Conservation (phyloP, 92 coral and sea anemone genomes). For the Epizoanthus scotinus region DNA sequence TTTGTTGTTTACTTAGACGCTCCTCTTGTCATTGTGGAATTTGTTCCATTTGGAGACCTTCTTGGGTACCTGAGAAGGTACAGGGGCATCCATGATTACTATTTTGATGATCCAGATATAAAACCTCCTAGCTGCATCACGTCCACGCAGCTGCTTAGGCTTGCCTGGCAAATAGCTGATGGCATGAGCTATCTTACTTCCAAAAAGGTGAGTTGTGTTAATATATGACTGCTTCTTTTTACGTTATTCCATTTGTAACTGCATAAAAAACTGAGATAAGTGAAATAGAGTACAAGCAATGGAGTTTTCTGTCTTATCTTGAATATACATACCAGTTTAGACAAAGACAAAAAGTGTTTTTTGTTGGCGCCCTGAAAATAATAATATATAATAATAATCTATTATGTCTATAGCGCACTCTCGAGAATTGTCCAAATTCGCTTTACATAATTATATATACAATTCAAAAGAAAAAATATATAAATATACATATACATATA, state of each 20-base stretch:
- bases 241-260: background rate
- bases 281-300: too few relatives aligned
- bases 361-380: too few relatives aligned
- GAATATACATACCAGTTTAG: too few relatives aligned
- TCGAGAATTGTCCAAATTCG: too few relatives aligned
- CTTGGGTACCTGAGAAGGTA: constrained; percentile 28
- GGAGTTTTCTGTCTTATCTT: too few relatives aligned
- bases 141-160: constrained; percentile 1
- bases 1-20: background rate
- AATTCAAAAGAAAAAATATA: too few relatives aligned
- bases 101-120: constrained; percentile 8
- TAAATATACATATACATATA: too few relatives aligned
- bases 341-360: too few relatives aligned
- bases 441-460: too few relatives aligned
- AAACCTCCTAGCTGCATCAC: background rate
- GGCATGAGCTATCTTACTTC: constrained; percentile 18
- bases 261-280: too few relatives aligned
- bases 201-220: background rate
- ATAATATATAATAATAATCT: too few relatives aligned
- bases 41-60: constrained; percentile 16
- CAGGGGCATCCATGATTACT: constrained; percentile 12
- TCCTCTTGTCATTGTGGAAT: constrained; percentile 18
- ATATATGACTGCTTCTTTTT: background rate
- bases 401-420: too few relatives aligned
- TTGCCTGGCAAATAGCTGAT: constrained; percentile 34